Evolutionary conservation across 2,888 invertebrate species (phyloP).

Genomic region (Acrobasis suavella): DNA sequence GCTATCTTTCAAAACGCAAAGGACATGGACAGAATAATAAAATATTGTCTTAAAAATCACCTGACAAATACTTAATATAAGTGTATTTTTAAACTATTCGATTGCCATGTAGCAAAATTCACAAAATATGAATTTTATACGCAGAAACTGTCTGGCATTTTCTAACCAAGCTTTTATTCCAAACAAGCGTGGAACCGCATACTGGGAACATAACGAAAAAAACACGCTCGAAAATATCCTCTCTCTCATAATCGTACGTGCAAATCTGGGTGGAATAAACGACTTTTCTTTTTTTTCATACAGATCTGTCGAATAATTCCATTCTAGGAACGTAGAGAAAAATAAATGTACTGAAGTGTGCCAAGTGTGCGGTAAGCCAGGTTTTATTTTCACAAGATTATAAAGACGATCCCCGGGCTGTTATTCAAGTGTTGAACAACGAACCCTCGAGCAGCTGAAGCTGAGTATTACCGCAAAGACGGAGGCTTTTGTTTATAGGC

Average conservation of each 20-base stretch:
- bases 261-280: not conserved
- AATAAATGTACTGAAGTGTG: not conserved
- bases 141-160: no score
- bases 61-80: no score
- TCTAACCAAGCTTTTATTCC: no score
- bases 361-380: not conserved
- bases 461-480: not conserved
- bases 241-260: not conserved
- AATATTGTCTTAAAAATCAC: no score
- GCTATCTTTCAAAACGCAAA: no score
- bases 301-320: not conserved
- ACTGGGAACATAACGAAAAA: no score
- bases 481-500: not conserved
- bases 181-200: no score
- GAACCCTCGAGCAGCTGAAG: not conserved
- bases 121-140: no score
- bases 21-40: no score
- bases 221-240: no score
- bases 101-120: no score
- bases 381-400: constrained; percentile 3
- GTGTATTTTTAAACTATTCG: no score
- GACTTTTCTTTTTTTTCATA: not conserved
- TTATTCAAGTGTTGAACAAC: not conserved
- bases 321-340: not conserved
- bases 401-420: not conserved